Evolutionary conservation across 1,140 invertebrate species (phyloP).

Genomic region (Condylostylus longicornis): DNA sequence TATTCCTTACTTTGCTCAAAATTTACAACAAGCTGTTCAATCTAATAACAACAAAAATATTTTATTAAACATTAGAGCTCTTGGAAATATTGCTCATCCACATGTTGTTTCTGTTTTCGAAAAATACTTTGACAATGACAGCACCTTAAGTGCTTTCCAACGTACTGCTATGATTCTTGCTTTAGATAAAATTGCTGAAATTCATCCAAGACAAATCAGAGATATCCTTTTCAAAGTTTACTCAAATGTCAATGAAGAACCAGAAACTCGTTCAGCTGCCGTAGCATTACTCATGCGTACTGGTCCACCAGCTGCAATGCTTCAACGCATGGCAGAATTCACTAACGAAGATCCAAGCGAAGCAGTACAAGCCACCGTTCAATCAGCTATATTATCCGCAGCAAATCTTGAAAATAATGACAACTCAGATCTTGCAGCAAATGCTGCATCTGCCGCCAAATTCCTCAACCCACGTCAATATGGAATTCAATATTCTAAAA

Average conservation of each 20-base stretch:
- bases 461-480: constrained; percentile 40
- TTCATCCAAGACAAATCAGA: constrained; percentile 35
- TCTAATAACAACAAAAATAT: constrained; percentile 37
- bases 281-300: constrained; percentile 40
- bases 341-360: constrained; percentile 44
- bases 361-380: constrained; percentile 45
- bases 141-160: constrained; percentile 37
- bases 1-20: constrained; percentile 38
- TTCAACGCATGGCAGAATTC: constrained; percentile 50
- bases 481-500: constrained; percentile 36
- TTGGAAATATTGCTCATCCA: constrained; percentile 45
- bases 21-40: constrained; percentile 38
- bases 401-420: constrained; percentile 31
- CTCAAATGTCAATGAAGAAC: constrained; percentile 42
- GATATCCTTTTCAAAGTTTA: constrained; percentile 49
- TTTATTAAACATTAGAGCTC: constrained; percentile 42
- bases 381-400: constrained; percentile 38
- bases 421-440: constrained; percentile 34
- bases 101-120: constrained; percentile 42
- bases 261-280: constrained; percentile 47
- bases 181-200: constrained; percentile 34
- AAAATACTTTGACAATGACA: constrained; percentile 48
- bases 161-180: constrained; percentile 42
- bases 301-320: constrained; percentile 41
- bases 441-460: constrained; percentile 37